A percentile compares a stretch with the other conserved stretches of the same genome.
phyloP scores from a whole-genome alignment of 2,797 vertebrate species.

The Coilia nasus region DNA sequence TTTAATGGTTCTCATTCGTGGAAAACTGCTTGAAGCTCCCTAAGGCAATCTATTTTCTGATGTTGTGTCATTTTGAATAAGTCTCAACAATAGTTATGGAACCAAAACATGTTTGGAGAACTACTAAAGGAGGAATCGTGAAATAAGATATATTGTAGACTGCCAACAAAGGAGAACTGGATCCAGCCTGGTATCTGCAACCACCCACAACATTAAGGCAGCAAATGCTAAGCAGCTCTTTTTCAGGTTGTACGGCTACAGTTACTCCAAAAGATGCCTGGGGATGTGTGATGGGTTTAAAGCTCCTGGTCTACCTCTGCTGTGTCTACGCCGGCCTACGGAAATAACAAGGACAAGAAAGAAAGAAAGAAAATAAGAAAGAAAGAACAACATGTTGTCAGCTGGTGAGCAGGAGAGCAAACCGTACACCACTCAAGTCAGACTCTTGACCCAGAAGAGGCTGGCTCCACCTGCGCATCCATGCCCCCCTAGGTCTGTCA shows the following conservation, averaged over 20 bases:
- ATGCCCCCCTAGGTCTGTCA: neutral
- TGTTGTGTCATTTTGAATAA: neutral
- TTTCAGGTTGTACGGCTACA: neutral
- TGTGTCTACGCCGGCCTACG: too few relatives aligned
- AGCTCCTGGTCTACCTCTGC: neutral
- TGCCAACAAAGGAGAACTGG: neutral
- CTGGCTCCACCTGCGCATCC: neutral
- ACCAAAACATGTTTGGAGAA: too few relatives aligned
- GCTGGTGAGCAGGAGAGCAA: neutral
- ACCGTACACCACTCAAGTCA: neutral
- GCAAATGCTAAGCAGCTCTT: neutral
- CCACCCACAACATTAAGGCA: neutral
- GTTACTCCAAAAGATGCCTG: slow-evolving; percentile 26
- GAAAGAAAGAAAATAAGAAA: too few relatives aligned
- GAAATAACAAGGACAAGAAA: neutral
- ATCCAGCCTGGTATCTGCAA: neutral
- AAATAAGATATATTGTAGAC: neutral
- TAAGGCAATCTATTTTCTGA: neutral
- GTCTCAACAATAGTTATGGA: neutral
- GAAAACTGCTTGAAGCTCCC: neutral
- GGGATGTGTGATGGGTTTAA: slow-evolving; percentile 35
- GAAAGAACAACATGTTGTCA: too few relatives aligned
- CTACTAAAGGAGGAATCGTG: neutral
- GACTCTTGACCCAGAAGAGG: neutral
- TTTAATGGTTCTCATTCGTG: neutral